Evolutionary conservation across 1,140 invertebrate species (phyloP).

Genomic region (Ylistrum balloti): DNA sequence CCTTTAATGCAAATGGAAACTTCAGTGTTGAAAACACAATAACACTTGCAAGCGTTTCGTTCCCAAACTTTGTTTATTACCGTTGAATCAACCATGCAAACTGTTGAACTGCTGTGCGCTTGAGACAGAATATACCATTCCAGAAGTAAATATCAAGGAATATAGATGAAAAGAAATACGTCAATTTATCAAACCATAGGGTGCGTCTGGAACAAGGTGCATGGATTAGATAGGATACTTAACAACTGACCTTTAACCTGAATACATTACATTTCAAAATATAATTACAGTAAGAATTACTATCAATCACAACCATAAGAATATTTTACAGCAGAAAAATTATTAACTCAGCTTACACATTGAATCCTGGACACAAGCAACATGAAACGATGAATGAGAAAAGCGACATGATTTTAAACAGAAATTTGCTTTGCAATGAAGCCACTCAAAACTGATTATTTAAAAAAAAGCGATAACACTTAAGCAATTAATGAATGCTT

Average conservation of each 20-base stretch:
- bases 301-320: neutral
- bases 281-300: neutral
- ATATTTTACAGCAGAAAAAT: too few relatives aligned
- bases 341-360: neutral
- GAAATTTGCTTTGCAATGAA: conserved; percentile 15
- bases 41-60: neutral
- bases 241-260: neutral
- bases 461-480: neutral
- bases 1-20: conserved; percentile 26
- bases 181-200: neutral
- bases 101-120: neutral
- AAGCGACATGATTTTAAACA: conserved; percentile 1
- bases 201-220: conserved; percentile 20
- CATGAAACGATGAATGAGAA: neutral
- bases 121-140: conserved; percentile 13
- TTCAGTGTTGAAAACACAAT: conserved; percentile 20
- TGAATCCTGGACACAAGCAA: neutral
- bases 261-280: neutral
- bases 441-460: neutral
- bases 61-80: conserved; percentile 16
- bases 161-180: neutral
- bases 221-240: neutral
- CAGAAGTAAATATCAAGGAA: neutral
- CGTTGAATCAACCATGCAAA: neutral
- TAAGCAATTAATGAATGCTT: neutral